Percentiles rank a stretch among this genome's conserved stretches.
phyloP scores from a whole-genome alignment of 2,888 invertebrate species.

The Acronicta aceris region DNA sequence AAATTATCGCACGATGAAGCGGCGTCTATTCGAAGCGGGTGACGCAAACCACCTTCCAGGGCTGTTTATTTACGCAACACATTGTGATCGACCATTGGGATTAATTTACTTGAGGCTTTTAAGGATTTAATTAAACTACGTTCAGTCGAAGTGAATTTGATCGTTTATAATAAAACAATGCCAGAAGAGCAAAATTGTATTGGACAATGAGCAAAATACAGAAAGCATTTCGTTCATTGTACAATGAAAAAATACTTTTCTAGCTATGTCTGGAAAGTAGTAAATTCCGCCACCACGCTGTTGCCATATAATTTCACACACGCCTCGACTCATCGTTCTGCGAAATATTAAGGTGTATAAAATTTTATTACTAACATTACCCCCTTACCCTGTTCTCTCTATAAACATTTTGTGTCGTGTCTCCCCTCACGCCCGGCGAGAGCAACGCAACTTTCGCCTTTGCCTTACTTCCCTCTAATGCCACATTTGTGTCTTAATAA shows the following conservation, averaged over 20 bases:
- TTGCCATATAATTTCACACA: constrained; percentile 84
- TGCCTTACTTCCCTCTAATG: constrained; percentile 83
- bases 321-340: constrained; percentile 85
- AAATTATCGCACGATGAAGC: constrained; percentile 81
- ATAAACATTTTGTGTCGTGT: constrained; percentile 83
- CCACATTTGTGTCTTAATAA: constrained; percentile 87
- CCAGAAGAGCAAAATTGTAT: constrained; percentile 25
- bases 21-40: constrained; percentile 69
- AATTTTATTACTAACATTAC: constrained; percentile 87
- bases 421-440: constrained; percentile 62
- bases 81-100: constrained; percentile 73
- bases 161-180: constrained; percentile 43
- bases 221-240: constrained; percentile 50
- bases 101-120: constrained; percentile 77
- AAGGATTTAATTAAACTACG: constrained; percentile 60
- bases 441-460: constrained; percentile 68
- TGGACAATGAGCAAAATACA: constrained; percentile 17
- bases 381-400: constrained; percentile 80
- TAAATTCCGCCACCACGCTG: constrained; percentile 75
- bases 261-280: constrained; percentile 65
- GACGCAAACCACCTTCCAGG: constrained; percentile 64
- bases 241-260: constrained; percentile 60
- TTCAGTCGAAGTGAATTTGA: constrained; percentile 49
- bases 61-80: constrained; percentile 78
- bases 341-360: constrained; percentile 88